phyloP scores from a whole-genome alignment of 2,888 invertebrate species.

The Ceraclea dissimilis region DNA sequence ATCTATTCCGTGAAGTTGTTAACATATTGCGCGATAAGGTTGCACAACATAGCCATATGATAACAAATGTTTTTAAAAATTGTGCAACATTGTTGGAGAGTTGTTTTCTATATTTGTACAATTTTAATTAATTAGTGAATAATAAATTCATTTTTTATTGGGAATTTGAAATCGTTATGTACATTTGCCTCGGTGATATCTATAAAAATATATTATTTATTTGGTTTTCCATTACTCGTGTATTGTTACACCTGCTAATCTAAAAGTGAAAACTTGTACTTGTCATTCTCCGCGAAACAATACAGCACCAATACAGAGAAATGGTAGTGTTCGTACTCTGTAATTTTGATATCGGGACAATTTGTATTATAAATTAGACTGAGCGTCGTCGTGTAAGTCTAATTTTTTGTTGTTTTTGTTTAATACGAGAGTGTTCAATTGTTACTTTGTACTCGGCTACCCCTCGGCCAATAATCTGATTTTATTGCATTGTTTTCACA shows the following conservation, averaged over 20 bases:
- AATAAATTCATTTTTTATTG: no score
- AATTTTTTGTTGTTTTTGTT: background rate
- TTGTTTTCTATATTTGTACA: no score
- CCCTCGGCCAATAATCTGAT: background rate
- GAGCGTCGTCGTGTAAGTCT: background rate
- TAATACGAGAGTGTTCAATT: background rate
- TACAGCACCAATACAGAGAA: conserved; percentile 4
- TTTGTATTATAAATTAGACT: background rate
- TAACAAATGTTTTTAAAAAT: background rate
- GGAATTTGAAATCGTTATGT: no score
- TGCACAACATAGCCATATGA: background rate
- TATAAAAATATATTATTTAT: no score
- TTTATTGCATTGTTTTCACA: background rate
- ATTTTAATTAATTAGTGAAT: no score
- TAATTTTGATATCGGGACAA: background rate
- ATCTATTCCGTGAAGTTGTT: background rate
- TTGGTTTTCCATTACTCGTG: background rate
- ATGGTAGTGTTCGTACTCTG: background rate
- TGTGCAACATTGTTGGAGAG: no score
- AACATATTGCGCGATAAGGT: background rate
- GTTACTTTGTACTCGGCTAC: background rate
- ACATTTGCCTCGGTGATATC: no score
- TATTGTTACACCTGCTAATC: background rate
- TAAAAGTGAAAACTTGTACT: conserved; percentile 23
- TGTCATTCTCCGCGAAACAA: conserved; percentile 20